Percentiles rank a stretch among this genome's conserved stretches.
Evolutionary conservation across 2,797 vertebrate genomes (phyloP).

Genomic region (Meriones psammophilus): DNA sequence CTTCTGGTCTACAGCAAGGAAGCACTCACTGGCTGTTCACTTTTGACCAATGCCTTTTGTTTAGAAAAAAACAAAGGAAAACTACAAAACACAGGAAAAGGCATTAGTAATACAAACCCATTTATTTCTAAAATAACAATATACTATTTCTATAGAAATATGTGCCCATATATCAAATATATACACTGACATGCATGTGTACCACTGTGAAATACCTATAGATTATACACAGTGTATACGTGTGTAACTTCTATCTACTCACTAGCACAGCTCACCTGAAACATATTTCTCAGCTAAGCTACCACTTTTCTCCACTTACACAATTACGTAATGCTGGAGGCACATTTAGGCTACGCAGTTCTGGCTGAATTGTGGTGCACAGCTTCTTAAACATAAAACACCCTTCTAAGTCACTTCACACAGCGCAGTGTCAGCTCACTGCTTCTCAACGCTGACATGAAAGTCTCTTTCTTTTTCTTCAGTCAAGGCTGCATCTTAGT

Average conservation of each 20-base stretch:
- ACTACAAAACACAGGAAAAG: slow-evolving; percentile 39
- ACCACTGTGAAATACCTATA: not conserved
- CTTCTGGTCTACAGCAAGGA: not conserved
- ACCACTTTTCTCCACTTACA: not conserved
- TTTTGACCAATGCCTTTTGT: not conserved
- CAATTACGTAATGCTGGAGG: not conserved
- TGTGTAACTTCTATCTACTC: not conserved
- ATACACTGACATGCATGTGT: not conserved
- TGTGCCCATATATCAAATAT: not conserved
- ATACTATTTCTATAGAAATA: not conserved
- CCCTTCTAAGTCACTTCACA: slow-evolving; percentile 7
- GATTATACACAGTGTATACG: not conserved
- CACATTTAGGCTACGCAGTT: not conserved
- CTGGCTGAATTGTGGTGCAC: not conserved
- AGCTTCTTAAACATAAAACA: not conserved
- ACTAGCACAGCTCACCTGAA: not conserved
- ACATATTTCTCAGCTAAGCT: not conserved
- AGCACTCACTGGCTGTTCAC: not conserved
- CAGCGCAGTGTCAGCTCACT: not conserved
- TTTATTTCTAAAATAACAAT: slow-evolving; percentile 18
- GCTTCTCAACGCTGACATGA: not conserved
- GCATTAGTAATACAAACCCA: not conserved
- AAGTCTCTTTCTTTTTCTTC: not conserved
- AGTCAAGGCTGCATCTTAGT: not conserved
- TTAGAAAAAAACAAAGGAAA: slow-evolving; percentile 26